Conservation (phyloP, 2,113 vertebrate species). For the Grallaria varia region DNA sequence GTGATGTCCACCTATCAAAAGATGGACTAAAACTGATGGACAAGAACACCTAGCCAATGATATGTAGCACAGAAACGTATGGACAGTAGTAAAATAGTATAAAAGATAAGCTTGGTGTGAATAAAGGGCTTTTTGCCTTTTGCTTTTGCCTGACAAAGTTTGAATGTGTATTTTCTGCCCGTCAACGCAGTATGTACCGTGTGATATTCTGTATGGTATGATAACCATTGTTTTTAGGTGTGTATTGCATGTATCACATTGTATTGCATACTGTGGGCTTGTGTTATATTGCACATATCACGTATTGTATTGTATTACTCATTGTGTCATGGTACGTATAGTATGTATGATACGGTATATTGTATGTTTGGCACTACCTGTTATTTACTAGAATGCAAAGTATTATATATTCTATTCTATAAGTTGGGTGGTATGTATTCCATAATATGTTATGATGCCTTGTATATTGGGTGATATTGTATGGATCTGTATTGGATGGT, state of each 20-base stretch:
- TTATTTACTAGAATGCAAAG: not conserved
- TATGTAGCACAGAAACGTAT: no score
- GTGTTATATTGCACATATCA: fast-evolving
- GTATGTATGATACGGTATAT: no score
- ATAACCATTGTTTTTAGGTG: not conserved
- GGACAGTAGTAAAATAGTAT: no score
- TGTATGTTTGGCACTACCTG: not conserved
- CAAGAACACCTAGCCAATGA: no score
- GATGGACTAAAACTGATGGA: no score
- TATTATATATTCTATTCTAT: not conserved
- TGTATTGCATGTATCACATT: not conserved
- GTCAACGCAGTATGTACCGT: not conserved
- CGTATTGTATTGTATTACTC: not conserved
- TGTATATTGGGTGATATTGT: not conserved
- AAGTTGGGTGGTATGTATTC: fast-evolving
- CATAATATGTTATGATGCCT: no score
- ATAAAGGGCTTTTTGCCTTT: no score
- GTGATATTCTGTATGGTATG: not conserved
- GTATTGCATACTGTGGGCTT: not conserved
- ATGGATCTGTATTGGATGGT: not conserved
- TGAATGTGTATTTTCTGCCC: no score
- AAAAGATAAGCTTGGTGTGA: no score
- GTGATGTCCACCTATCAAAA: no score
- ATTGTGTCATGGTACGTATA: not conserved
- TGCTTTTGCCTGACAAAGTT: no score